Evolutionary conservation across 2,888 invertebrate genomes (phyloP).

Genomic region (Drosophila borealis): DNA sequence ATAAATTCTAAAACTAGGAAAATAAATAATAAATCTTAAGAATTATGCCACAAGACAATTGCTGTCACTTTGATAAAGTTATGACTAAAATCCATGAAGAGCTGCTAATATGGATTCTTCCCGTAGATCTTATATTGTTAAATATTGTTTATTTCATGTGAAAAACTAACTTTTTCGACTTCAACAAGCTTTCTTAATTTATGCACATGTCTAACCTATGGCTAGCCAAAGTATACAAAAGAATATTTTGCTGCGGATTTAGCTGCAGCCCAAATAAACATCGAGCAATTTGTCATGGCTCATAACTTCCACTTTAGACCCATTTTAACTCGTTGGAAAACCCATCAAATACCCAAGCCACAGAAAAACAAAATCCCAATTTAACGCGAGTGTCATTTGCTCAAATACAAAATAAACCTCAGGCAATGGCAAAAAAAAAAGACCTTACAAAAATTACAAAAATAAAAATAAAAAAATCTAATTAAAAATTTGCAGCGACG

Average conservation of each 20-base stretch:
- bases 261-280: constrained; percentile 24
- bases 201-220: not conserved
- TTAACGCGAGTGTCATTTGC: constrained; percentile 72
- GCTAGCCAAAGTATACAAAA: constrained; percentile 11
- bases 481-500: constrained; percentile 73
- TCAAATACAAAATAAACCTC: constrained; percentile 65
- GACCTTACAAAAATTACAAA: constrained; percentile 53
- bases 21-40: too few species aligned
- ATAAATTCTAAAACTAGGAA: too few species aligned
- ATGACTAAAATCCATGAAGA: too few species aligned
- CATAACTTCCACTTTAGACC: constrained; percentile 58
- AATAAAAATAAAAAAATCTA: constrained; percentile 65
- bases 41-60: too few species aligned
- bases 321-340: constrained; percentile 65
- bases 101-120: too few species aligned
- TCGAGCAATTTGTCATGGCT: constrained; percentile 57
- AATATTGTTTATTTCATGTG: too few species aligned
- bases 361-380: constrained; percentile 40
- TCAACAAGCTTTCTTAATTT: not conserved
- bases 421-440: constrained; percentile 39
- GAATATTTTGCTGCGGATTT: constrained; percentile 21
- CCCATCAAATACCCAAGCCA: constrained; percentile 18
- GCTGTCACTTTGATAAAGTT: too few species aligned
- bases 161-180: not conserved
- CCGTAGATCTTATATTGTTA: too few species aligned